Base-by-base conservation (phyloP, 1,140 invertebrate species). In the Caerostris extrusa region DNA sequence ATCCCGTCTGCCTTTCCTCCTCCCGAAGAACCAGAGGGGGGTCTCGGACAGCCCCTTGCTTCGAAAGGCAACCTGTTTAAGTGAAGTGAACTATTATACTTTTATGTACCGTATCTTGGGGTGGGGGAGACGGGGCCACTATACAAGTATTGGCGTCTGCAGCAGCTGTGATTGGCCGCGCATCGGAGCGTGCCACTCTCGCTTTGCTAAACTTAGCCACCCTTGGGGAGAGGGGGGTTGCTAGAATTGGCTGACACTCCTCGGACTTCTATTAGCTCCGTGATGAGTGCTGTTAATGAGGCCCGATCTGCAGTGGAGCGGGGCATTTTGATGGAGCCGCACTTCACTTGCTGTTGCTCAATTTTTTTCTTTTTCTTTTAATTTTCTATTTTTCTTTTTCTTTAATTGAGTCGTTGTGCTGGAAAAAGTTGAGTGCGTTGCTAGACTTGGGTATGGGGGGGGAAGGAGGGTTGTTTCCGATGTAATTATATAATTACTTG, bases 141-240 rank as follows among this genome's bases (percentile, higher is more conserved):
- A 58, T 14, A 67, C 34, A 56, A 61, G 58, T 58, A 87, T 53
- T 87, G 61, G n/a, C 17, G 34, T 57, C 88, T 90, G 64, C 50
- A 4, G 60, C 90, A 85, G 60, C 81, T 92, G 90, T 92, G 90
- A 92, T 92, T 92, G 90, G 90, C 81, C 82, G 81, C 55, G 82
- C 91, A 87, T n/a, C 83, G 53, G 58, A 87, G 83, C 91, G 67
- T 93, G 91, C 83, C 91, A 55, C 61, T 34, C 81, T 61, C 82
- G 64, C 61, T 71, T 50, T n/a, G 60, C 61, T 88, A 64, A 50
- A 77, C 86, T 19, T 58, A 58, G 82, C 82, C 34, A 17, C 8
- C 19, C 34, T 34, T 2, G 8, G 3, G 71, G 56, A 56, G 56
- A 3, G 8, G 3, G 71, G 56, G 83, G 83, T 85, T 85, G 86